Base-by-base conservation (phyloP, 2,797 vertebrate species). In the Chromis chromis region DNA sequence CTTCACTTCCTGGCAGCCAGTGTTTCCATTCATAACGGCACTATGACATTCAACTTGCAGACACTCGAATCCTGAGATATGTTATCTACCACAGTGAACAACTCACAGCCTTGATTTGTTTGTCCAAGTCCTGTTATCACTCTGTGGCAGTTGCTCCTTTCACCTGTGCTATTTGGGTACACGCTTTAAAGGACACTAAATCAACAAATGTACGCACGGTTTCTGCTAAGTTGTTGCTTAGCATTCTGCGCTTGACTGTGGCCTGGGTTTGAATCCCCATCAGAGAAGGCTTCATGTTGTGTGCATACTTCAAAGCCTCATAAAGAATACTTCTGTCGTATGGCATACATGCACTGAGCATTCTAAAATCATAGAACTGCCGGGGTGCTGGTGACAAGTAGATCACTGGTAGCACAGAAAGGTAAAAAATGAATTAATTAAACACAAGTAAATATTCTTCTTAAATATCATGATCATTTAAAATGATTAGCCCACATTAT, bases 161-260 rank as follows among this genome's bases (percentile, higher is more conserved):
- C 46, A 52, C 48, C 22, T 16, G 21, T 19, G n/a, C 16, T 36
- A 50, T 64, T 64, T 64, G 46, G 46, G 44, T 24, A 16, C 13
- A 33, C 22, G 31, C 27, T 33, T 33, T 63, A 63, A 22, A 63
- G n/a, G 44, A 49, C 44, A 31, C 50, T 25, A 25, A 53, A 53
- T 27, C 1, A 53, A 53, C 24, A 55, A 6, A 4, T 19, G 1
- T 27, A 31, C 53, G 17, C 25, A 25, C 25, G 4, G 52, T 17
- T 54, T 52, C 3, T 19, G 52, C 42, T 19, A 46, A 19, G 16
- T 6, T 46, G 17, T 14, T 54, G 52, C 24, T 54, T 27, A 25
- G 12, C 52, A 27, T 54, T 54, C 52, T 54, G 24, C 6, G 25
- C 52, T 16, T 36, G 33, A 36, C 33, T 36, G 33, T 12, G 33